Conservation (phyloP, 2,888 invertebrate species). For the Eueremaeus valkanovi region DNA sequence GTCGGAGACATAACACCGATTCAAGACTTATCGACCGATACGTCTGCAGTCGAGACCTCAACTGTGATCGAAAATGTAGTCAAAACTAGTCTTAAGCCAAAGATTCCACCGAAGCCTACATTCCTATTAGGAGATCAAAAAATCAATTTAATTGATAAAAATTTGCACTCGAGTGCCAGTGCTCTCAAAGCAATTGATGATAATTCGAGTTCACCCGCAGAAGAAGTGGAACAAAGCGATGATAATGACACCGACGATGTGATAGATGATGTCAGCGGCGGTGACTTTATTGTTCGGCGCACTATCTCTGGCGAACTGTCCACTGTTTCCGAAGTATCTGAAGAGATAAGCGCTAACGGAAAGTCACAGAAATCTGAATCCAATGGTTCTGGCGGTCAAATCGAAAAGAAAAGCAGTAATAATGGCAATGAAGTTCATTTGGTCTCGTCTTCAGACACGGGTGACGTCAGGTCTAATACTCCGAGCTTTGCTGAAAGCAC, state of each 20-base stretch:
- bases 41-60: conserved; percentile 38
- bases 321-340: conserved; percentile 47
- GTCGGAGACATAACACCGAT: conserved; percentile 40
- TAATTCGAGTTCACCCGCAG: neutral
- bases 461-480: neutral
- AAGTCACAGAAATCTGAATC: conserved; percentile 21
- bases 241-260: conserved; percentile 21
- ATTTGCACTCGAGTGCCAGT: neutral
- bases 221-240: conserved; percentile 8
- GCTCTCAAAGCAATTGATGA: neutral
- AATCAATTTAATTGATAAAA: neutral
- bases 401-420: neutral
- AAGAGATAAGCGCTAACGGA: conserved; percentile 45
- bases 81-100: neutral
- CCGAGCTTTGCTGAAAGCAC: conserved; percentile 35
- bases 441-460: neutral
- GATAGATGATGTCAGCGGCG: conserved; percentile 23
- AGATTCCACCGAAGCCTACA: conserved; percentile 29
- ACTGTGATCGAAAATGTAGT: conserved; percentile 32
- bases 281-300: conserved; percentile 18
- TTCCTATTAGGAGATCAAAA: conserved; percentile 23
- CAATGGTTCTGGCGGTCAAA: neutral
- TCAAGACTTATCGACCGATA: conserved; percentile 41
- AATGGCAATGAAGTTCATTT: neutral
- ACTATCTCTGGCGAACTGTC: conserved; percentile 45